Conservation (phyloP, 2,797 vertebrate species). For the Neosilurus hyrtlii region DNA sequence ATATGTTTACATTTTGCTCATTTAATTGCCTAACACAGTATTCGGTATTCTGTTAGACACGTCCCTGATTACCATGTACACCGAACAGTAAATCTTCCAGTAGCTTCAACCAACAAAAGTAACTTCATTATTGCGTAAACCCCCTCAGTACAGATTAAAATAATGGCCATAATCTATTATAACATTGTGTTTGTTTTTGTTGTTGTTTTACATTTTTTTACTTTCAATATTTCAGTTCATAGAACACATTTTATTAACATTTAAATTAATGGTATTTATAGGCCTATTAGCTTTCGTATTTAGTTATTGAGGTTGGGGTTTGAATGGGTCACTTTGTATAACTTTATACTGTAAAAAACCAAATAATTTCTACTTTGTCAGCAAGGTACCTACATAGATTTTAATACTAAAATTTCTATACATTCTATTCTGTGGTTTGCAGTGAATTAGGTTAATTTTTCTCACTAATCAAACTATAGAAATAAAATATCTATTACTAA, state of each 20-base stretch:
- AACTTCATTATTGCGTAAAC: not conserved
- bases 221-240: not conserved
- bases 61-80: not conserved
- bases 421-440: not conserved
- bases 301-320: not conserved
- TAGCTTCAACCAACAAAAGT: not conserved
- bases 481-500: not conserved
- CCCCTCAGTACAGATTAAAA: not conserved
- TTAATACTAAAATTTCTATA: not conserved
- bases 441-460: too few relatives aligned
- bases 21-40: not conserved
- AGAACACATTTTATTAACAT: not conserved
- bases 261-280: not conserved
- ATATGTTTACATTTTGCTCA: not conserved
- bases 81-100: not conserved
- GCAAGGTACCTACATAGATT: not conserved
- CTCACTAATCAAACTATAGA: not conserved
- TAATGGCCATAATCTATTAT: not conserved
- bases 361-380: not conserved
- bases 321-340: not conserved
- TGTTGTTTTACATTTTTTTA: not conserved
- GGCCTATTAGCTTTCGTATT: not conserved
- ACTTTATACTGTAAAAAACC: not conserved
- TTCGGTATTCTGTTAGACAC: not conserved
- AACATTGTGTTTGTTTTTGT: not conserved